These are phyloP conservation scores for Achroia grisella DNA, from an alignment of 1,140 invertebrate genomes.

Conservation along the genomic window DNA sequence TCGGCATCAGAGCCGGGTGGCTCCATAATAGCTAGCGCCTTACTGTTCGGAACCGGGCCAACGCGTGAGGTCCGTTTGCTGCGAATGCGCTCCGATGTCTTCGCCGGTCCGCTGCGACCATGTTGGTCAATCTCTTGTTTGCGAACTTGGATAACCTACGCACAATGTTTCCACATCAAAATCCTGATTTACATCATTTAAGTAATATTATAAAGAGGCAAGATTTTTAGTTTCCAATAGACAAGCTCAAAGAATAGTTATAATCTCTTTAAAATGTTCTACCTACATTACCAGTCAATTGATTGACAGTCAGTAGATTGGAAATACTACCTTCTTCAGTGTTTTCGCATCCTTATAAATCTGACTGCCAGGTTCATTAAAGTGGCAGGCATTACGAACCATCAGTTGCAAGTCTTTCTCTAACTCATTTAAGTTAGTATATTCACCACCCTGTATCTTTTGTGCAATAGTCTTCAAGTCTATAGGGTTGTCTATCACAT, in stretches of 20 bases:
- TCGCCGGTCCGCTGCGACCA: constrained; percentile 63
- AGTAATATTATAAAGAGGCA: too few species aligned
- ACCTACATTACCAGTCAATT: too few species aligned
- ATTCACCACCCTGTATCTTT: constrained; percentile 91
- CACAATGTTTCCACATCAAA: background rate
- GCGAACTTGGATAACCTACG: constrained; percentile 76
- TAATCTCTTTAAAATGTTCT: too few species aligned
- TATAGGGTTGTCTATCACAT: constrained; percentile 95
- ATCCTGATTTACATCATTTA: too few species aligned
- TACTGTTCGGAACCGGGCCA: constrained; percentile 44
- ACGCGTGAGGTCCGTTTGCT: constrained; percentile 53
- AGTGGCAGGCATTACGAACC: constrained; percentile 95
- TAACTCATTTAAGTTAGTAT: constrained; percentile 84
- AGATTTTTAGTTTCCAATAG: too few species aligned
- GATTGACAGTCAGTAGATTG: too few species aligned
- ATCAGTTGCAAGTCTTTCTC: constrained; percentile 94
- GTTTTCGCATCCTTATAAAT: constrained; percentile 97
- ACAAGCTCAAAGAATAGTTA: too few species aligned
- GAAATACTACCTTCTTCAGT: constrained; percentile 83
- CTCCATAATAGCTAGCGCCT: constrained; percentile 60
- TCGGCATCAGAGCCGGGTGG: constrained; percentile 44
- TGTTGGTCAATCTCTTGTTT: constrained; percentile 80
- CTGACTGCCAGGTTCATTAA: constrained; percentile 96
- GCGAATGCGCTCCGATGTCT: constrained; percentile 76
- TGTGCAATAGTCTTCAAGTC: constrained; percentile 95